Base-by-base conservation (phyloP, 1,140 invertebrate genomes). In the Lucilia sericata region DNA sequence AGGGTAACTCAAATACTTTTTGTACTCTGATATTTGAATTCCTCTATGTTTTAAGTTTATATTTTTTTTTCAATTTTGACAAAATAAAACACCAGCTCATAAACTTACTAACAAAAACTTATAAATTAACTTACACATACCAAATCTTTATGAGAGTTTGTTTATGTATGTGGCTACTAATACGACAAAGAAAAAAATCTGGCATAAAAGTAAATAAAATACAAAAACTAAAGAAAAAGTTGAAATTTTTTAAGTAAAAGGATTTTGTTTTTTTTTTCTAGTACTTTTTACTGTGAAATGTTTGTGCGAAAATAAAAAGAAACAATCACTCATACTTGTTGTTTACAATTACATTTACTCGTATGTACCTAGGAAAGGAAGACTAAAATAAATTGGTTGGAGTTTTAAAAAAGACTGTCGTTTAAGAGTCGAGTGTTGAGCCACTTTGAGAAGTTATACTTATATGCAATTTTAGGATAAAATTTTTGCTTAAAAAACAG, bases 371-470 rank as follows among this genome's bases (percentile, higher is more conserved):
- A 42, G 10, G 42, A 42, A 3, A 42, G 42, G 10, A 0, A 42
- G 10, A 42, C 42, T 1, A 10, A 42, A 60, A 60, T n/a, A 60
- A 17, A 60, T n/a, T n/a, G n/a, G 55, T 60, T 60, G 7, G n/a
- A 60, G 55, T 60, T 60, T n/a, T 60, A 60, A 3, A 14, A 30
- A n/a, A 7, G n/a, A 60, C 34, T 78, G 36, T 42, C 75, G n/a
- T 78, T 36, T 78, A 5, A 42, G 75, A 34, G 75, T 14, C 75
- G 17, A 78, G 36, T 42, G 75, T 42, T 47, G 34, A 78, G 75
- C 75, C 42, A 47, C 75, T 78, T 78, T 78, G 36, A 78, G 34
- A 78, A 78, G 36, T 36, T 13, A 36, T 78, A 34, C 75, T n/a
- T 60, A 42, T 14, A n/a, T 47, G 47, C n/a, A 42, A 30, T 42